Percentiles rank a stretch among this genome's conserved stretches.
phyloP scores from a whole-genome alignment of 1,140 invertebrate genomes.

The Bradysia coprophila region DNA sequence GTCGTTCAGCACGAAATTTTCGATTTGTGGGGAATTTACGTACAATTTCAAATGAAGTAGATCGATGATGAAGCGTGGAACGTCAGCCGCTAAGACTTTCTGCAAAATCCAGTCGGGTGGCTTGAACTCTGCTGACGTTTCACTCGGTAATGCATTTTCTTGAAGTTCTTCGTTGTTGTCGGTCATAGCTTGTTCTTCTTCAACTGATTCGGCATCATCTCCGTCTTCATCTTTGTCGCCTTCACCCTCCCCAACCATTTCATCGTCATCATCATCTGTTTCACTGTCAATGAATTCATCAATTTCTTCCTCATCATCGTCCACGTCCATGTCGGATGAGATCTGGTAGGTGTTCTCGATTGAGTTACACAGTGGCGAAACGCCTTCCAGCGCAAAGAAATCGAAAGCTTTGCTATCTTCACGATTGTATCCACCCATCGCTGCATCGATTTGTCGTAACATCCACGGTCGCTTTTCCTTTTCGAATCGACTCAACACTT shows the following conservation, averaged over 20 bases:
- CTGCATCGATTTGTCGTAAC: constrained; percentile 32
- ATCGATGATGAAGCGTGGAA: constrained; percentile 45
- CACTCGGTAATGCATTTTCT: background rate
- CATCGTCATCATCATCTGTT: constrained; percentile 5
- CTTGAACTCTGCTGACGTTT: background rate
- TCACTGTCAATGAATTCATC: constrained; percentile 3
- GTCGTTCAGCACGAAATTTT: constrained; percentile 37
- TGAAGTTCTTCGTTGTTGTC: background rate
- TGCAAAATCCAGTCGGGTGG: constrained; percentile 43
- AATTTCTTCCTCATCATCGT: constrained; percentile 8
- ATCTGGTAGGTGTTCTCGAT: background rate
- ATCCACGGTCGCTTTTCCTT: constrained; percentile 29
- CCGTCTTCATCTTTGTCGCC: constrained; percentile 3
- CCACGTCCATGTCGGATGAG: constrained; percentile 2
- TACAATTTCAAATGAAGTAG: constrained; percentile 39
- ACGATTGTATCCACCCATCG: constrained; percentile 39
- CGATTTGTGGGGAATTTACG: constrained; percentile 51
- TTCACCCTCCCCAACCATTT: constrained; percentile 7
- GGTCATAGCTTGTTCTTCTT: background rate
- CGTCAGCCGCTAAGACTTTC: constrained; percentile 32
- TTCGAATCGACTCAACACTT: constrained; percentile 39
- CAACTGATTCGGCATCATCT: background rate
- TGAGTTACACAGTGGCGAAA: background rate
- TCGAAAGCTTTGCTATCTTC: constrained; percentile 31
- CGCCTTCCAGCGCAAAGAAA: constrained; percentile 27